A percentile compares a stretch with the other conserved stretches of the same genome.
phyloP scores from a whole-genome alignment of 2,888 invertebrate species.

The Cremastinae sp. region DNA sequence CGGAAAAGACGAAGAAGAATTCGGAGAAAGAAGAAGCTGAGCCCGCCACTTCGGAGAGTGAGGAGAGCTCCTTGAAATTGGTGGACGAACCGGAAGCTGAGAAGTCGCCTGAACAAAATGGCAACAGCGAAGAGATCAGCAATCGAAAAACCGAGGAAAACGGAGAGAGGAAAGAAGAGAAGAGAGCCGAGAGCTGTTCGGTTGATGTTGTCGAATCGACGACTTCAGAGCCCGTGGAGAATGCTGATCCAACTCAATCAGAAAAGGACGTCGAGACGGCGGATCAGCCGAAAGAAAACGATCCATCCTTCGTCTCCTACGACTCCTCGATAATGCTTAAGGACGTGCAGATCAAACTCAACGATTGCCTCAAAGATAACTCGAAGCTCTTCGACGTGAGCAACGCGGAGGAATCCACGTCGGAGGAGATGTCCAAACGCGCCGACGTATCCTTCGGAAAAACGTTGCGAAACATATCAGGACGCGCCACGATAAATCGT shows the following conservation, averaged over 20 bases:
- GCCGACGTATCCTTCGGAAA: conserved; percentile 74
- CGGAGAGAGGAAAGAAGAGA: conserved; percentile 55
- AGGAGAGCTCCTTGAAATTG: conserved; percentile 40
- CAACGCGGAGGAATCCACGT: conserved; percentile 23
- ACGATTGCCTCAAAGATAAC: conserved; percentile 75
- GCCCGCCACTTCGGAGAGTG: conserved; percentile 36
- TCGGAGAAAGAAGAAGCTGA: conserved; percentile 39
- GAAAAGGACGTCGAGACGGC: conserved; percentile 52
- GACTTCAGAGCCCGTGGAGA: conserved; percentile 69
- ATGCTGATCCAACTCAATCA: conserved; percentile 59
- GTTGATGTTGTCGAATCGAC: conserved; percentile 71
- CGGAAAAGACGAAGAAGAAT: conserved; percentile 28
- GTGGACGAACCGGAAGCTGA: conserved; percentile 43
- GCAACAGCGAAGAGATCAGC: conserved; percentile 4
- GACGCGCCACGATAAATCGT: conserved; percentile 73
- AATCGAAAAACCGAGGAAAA: conserved; percentile 40
- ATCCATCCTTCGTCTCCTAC: conserved; percentile 70
- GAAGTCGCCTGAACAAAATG: conserved; percentile 22
- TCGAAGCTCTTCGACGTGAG: conserved; percentile 66
- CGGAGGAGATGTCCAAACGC: conserved; percentile 13
- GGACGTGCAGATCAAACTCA: conserved; percentile 74
- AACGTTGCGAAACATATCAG: conserved; percentile 75
- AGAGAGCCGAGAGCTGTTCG: conserved; percentile 66
- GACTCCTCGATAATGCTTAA: conserved; percentile 73
- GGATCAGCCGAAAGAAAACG: conserved; percentile 60